phyloP scores from a whole-genome alignment of 2,888 invertebrate genomes.

The Pandemis heparana region DNA sequence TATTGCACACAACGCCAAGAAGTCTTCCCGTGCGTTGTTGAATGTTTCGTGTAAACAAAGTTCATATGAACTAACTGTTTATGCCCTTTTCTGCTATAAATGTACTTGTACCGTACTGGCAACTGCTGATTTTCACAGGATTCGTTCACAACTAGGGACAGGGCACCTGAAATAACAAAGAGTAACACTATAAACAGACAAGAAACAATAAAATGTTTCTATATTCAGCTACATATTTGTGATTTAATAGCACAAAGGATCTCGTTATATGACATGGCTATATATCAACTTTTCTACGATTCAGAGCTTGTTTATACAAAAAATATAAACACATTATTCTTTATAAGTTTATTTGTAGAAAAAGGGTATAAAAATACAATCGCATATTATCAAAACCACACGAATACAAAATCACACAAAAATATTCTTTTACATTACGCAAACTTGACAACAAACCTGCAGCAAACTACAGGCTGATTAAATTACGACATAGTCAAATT shows the following conservation, averaged over 20 bases:
- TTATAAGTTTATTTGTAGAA: slow-evolving; percentile 58
- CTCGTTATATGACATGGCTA: background rate
- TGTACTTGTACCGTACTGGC: slow-evolving; percentile 79
- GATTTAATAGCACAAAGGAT: background rate
- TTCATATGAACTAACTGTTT: slow-evolving; percentile 84
- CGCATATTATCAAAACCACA: slow-evolving; percentile 58
- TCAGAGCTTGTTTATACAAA: background rate
- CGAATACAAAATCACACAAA: slow-evolving; percentile 61
- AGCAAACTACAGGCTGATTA: background rate
- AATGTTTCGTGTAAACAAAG: slow-evolving; percentile 84
- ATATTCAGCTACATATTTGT: background rate
- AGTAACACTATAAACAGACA: background rate
- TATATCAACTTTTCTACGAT: background rate
- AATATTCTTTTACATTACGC: slow-evolving; percentile 38
- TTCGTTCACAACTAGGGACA: slow-evolving; percentile 78
- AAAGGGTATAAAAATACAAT: slow-evolving; percentile 70
- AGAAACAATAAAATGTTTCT: background rate
- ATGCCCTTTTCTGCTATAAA: slow-evolving; percentile 83
- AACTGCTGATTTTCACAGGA: slow-evolving; percentile 69
- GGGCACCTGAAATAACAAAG: slow-evolving; percentile 73
- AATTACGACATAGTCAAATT: background rate
- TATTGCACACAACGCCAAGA: slow-evolving; percentile 84
- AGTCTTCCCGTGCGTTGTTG: slow-evolving; percentile 82
- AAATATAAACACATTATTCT: slow-evolving; percentile 38
- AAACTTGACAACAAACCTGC: slow-evolving; percentile 14